Conservation (phyloP, 2,113 vertebrate genomes). For the Agelaius phoeniceus region DNA sequence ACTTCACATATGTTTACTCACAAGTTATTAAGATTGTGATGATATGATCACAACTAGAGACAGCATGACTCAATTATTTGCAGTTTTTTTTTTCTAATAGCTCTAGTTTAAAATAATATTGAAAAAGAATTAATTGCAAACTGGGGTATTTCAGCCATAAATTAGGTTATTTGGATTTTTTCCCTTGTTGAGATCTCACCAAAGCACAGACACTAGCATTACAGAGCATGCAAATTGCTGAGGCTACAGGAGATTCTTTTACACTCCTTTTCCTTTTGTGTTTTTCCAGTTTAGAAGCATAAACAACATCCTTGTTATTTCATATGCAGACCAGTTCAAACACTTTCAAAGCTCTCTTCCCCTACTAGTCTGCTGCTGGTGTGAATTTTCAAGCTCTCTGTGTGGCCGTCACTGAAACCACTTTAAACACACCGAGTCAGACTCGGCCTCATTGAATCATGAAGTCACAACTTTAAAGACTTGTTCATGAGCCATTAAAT, state of each 20-base stretch:
- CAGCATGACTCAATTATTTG: neutral
- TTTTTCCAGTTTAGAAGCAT: conserved; percentile 13
- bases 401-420: conserved; percentile 19
- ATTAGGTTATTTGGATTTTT: neutral
- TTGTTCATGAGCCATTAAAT: neutral
- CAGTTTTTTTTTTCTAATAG: neutral
- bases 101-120: neutral
- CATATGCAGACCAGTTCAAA: conserved; percentile 33
- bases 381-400: conserved; percentile 56
- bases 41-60: neutral
- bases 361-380: neutral
- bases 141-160: neutral
- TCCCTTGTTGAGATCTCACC: neutral
- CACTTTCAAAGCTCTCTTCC: conserved; percentile 15
- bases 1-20: neutral
- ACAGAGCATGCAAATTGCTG: neutral
- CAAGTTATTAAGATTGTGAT: neutral
- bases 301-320: conserved; percentile 40
- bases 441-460: conserved; percentile 14
- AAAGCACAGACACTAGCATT: neutral
- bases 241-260: neutral
- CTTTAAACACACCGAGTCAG: neutral
- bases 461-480: conserved; percentile 18
- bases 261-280: neutral
- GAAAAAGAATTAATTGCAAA: neutral